phyloP scores from a whole-genome alignment of 2,888 invertebrate species.

The Yponomeuta malinellus region DNA sequence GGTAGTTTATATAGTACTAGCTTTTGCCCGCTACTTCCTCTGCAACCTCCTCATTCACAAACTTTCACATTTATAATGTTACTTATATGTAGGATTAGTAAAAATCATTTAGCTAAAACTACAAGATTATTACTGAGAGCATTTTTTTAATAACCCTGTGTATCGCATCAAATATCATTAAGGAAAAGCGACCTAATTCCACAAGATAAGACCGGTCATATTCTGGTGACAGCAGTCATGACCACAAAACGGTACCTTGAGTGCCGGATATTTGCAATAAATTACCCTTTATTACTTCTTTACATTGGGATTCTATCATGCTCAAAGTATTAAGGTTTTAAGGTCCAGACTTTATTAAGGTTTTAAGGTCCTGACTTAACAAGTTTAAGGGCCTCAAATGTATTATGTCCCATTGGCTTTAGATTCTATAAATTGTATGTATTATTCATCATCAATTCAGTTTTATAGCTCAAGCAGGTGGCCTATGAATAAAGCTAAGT shows the following conservation, averaged over 20 bases:
- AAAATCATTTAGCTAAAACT: too few relatives aligned
- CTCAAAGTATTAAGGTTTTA: conserved; percentile 2
- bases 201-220: neutral
- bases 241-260: conserved; percentile 12
- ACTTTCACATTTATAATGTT: too few relatives aligned
- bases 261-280: conserved; percentile 14
- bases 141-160: too few relatives aligned
- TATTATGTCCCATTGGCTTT: neutral
- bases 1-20: too few relatives aligned
- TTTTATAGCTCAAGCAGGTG: neutral
- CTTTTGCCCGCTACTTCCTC: too few relatives aligned
- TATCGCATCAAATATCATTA: too few relatives aligned
- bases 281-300: conserved; percentile 4
- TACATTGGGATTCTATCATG: neutral
- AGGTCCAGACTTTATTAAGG: conserved; percentile 1
- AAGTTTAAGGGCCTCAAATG: neutral
- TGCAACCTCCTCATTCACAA: too few relatives aligned
- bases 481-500: too few relatives aligned
- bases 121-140: too few relatives aligned
- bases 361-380: neutral
- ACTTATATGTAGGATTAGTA: too few relatives aligned
- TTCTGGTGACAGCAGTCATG: neutral
- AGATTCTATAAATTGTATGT: neutral
- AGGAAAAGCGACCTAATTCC: too few relatives aligned
- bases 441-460: neutral